Base-by-base conservation (phyloP, 2,888 invertebrate genomes). In the Apocheima hispidaria region DNA sequence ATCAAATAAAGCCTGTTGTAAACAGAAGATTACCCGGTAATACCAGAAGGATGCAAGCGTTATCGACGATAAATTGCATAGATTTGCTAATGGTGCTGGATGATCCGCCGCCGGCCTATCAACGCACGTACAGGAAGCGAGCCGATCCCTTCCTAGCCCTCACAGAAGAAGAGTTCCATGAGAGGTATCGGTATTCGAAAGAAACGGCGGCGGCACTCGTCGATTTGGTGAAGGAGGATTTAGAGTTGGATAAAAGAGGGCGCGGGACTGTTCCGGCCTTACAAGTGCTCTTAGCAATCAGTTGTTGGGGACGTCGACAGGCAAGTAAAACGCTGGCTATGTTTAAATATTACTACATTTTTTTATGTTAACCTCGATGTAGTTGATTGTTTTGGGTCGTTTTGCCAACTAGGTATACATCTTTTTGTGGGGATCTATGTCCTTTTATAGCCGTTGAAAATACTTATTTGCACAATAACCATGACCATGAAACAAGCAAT, bases 271-370 rank as follows among this genome's bases (percentile, higher is more conserved):
- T 28, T 7, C 44, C 44, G 14, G 4, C 10, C 4, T 6, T 44
- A 21, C 44, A 44, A 26, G 26, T 44, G 9, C 26, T 44, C 6
- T 16, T 28, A 7, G 44, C 44, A 16, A 44, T 44, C 12, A 23
- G 44, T 10, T 44, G 44, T 16, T 44, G 44, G 44, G 28, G 46
- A 9, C 20, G 46, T 16, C 30, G 46, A 7, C 30, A 33, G 30
- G 46, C 20, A 20, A 18, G 18, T 46, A 30, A 7, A 36, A 18
- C 16, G 20, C 7, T 44, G 3, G 2, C 3, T 23, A 4, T 23
- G 3, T 23, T 4, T 4, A 23, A 23, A 23, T 23, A 23, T n/a
- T n/a, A n/a, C n/a, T 28, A 28, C 28, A 28, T 3, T 3, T 28
- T 28, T n/a, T n/a, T n/a, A n/a, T n/a, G n/a, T n/a, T n/a, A n/a